Evolutionary conservation across 30 jellyfish, hydroid and myxozoan species (phyloP).

Genomic region (Turritopsis rubra): DNA sequence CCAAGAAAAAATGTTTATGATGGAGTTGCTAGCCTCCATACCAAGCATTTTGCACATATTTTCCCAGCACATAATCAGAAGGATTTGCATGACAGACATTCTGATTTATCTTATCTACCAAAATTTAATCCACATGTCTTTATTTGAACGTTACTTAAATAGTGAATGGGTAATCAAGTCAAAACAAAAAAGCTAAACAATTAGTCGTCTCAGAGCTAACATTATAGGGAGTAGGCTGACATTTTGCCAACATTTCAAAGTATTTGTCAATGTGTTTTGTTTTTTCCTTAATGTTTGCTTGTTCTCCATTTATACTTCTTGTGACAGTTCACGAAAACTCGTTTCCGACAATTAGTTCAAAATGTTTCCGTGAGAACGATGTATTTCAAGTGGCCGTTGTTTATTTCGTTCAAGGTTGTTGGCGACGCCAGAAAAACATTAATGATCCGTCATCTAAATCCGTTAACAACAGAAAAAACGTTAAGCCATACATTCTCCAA

Average conservation of each 20-base stretch:
- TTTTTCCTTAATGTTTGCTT: background rate
- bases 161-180: background rate
- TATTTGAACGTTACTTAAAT: background rate
- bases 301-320: background rate
- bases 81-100: background rate
- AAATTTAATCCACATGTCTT: background rate
- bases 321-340: too few relatives aligned
- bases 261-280: background rate
- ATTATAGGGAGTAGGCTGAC: background rate
- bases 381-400: background rate
- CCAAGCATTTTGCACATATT: background rate
- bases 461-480: slow-evolving; percentile 57
- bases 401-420: slow-evolving; percentile 43
- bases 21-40: too few relatives aligned
- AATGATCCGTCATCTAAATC: slow-evolving; percentile 66
- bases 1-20: too few relatives aligned
- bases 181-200: background rate
- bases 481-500: slow-evolving; percentile 30
- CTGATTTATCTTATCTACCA: background rate
- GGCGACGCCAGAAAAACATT: slow-evolving; percentile 88
- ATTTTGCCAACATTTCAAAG: background rate
- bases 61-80: too few relatives aligned
- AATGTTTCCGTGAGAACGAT: background rate
- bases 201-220: background rate
- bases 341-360: too few relatives aligned